Evolutionary conservation across 2,113 vertebrate species (phyloP), one percentile per base, ranked within the genome.

Genomic region (Melozone crissalis): DNA sequence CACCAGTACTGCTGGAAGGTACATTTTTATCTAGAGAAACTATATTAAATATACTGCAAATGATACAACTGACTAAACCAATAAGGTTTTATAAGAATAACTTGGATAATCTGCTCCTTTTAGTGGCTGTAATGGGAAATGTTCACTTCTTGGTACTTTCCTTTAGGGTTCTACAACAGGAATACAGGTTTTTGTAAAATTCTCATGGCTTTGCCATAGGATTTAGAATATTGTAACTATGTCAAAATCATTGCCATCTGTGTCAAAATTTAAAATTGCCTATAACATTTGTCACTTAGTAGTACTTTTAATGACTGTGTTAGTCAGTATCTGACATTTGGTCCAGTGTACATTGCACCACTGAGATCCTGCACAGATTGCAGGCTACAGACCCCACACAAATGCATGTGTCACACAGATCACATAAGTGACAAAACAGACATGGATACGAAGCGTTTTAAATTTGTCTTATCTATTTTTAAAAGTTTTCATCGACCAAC

Each of bases 381-480:
- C 31, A 77, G 52, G 37, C 49, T 63, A 68, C 52, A 77, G 73
- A 49, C 35, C 28, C 8, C 52, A 28, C 39, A 63, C 24, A 43
- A 84, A 41, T 4, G 4, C 57, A 54, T 7, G 3, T 18, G 59
- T 18, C 33, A 46, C 41, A 65, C 11, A n/a, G 22, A 74, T n/a
- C 51, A 30, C 41, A 74, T n/a, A 3, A 4, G 43, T 44, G 43
- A 55, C 35, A 52, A 82, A 81, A 49, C 17, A 76, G 41, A 79
- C 0, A 1, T 7, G 27, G 15, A 43, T n/a, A n/a, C 5, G 4
- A 15, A 77, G 22, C 9, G 55, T 86, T 77, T 7, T 4, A 17
- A 75, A 63, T n/a, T 27, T 78, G 9, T 35, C 24, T 68, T 69
- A 39, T 1, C 1, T 54, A 21, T 69, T 93, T 83, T 89, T 13